phyloP scores from a whole-genome alignment of 2,113 vertebrate genomes.

The Chlamydotis undulata region DNA sequence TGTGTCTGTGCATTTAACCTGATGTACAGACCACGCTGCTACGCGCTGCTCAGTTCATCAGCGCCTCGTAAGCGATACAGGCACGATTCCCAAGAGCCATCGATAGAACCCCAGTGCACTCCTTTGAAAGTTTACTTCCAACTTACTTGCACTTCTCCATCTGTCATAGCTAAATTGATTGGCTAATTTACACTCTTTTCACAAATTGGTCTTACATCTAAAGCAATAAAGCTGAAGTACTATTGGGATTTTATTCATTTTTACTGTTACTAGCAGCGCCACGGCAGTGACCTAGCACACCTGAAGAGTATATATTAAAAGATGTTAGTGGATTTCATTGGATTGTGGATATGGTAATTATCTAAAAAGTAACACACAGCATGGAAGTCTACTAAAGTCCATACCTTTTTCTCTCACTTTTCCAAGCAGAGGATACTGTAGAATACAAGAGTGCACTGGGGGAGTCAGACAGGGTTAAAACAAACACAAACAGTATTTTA shows the following conservation, averaged over 20 bases:
- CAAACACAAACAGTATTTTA: background rate
- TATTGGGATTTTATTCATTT: background rate
- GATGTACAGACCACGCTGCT: background rate
- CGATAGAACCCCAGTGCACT: background rate
- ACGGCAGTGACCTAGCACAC: background rate
- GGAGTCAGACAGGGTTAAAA: background rate
- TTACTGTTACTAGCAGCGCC: background rate
- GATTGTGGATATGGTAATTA: background rate
- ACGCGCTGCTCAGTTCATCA: background rate
- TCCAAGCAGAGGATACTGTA: background rate
- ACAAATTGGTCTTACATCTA: background rate
- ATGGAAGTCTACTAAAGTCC: background rate
- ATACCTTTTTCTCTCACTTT: background rate
- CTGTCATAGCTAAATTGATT: background rate
- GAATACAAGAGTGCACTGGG: background rate
- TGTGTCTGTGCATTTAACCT: background rate
- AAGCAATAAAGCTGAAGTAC: background rate
- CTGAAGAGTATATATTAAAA: background rate
- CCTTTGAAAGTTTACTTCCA: background rate
- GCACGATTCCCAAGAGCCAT: background rate
- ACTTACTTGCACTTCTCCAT: background rate
- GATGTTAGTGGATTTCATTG: background rate
- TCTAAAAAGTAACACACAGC: background rate
- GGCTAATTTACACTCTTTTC: background rate
- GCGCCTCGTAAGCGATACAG: fast-evolving